Percentiles rank a stretch among this genome's conserved stretches.
phyloP scores from a whole-genome alignment of 2,888 invertebrate species.

The Thereva nobilitata region DNA sequence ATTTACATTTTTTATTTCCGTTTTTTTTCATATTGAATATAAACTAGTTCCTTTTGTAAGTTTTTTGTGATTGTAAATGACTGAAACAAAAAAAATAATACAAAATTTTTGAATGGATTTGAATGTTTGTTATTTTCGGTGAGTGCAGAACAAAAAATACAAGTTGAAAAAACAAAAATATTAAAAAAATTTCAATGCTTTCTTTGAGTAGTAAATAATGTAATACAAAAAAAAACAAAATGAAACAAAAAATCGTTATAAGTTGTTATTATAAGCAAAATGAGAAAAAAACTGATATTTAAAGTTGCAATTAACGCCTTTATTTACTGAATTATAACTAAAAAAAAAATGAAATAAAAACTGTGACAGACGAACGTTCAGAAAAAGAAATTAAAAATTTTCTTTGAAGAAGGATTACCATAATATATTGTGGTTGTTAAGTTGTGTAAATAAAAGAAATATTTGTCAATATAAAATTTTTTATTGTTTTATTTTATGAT shows the following conservation, averaged over 20 bases:
- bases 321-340: constrained; percentile 30
- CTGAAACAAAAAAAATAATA: constrained; percentile 1
- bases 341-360: constrained; percentile 8
- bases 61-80: constrained; percentile 27
- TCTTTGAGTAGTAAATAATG: constrained; percentile 31
- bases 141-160: constrained; percentile 17
- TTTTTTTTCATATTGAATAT: constrained; percentile 30
- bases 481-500: not conserved
- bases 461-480: constrained; percentile 25
- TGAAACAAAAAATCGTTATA: constrained; percentile 27
- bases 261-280: constrained; percentile 31
- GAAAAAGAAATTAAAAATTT: constrained; percentile 6
- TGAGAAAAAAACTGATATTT: constrained; percentile 23
- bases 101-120: constrained; percentile 3
- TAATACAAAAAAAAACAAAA: not conserved
- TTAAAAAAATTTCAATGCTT: constrained; percentile 23
- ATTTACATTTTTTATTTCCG: not conserved
- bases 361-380: constrained; percentile 36
- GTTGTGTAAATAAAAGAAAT: constrained; percentile 36
- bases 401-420: constrained; percentile 19
- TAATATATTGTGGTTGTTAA: constrained; percentile 35
- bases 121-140: constrained; percentile 26
- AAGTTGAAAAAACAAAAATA: constrained; percentile 8
- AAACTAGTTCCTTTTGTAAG: constrained; percentile 30
- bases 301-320: constrained; percentile 33